Evolutionary conservation across 2,113 vertebrate genomes (phyloP), one percentile per base, ranked within the genome.

Genomic region (Maccullochella peelii): DNA sequence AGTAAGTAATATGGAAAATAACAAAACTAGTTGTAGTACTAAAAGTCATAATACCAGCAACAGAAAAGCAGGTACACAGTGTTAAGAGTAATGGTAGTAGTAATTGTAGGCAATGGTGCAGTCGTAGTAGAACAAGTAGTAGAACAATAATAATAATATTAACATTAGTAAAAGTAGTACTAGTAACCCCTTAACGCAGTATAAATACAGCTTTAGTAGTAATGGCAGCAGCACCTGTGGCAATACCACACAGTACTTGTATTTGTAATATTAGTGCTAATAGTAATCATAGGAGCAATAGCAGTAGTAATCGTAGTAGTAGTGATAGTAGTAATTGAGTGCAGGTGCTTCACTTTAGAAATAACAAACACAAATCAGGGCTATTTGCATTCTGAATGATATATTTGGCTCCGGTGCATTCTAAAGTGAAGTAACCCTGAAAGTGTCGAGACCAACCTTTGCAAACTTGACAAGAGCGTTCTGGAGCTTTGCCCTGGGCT

Each of bases 291-390:
- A 38, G 40, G 6, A 54, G 18, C 23, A 59, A 50, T 8, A 21
- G 36, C 36, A 59, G 38, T 33, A n/a, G 25, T 33, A 38, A 70
- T 15, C 7, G 5, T n/a, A 27, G n/a, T 9, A 14, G 23, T 10
- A 25, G 20, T 25, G 25, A 58, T 21, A 59, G 16, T 1, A 30
- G 79, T 58, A 36, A 27, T 8, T 42, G 49, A 57, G 36, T 18
- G 18, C 21, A 25, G 12, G 2, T 33, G 8, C 5, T 69, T 58
- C 21, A 16, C 14, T 63, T 71, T 11, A 40, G 7, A 71, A 62
- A 71, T 70, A 58, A 65, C 15, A 78, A 68, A 49, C 74, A 74
- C 15, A 71, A 18, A 42, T 74, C 38, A 1, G 27, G 61, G 79
- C 42, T 25, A 73, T 12, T n/a, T 36, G 6, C 30, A 66, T 16